Conservation (phyloP, 2,797 vertebrate species). For the Merluccius polli region DNA sequence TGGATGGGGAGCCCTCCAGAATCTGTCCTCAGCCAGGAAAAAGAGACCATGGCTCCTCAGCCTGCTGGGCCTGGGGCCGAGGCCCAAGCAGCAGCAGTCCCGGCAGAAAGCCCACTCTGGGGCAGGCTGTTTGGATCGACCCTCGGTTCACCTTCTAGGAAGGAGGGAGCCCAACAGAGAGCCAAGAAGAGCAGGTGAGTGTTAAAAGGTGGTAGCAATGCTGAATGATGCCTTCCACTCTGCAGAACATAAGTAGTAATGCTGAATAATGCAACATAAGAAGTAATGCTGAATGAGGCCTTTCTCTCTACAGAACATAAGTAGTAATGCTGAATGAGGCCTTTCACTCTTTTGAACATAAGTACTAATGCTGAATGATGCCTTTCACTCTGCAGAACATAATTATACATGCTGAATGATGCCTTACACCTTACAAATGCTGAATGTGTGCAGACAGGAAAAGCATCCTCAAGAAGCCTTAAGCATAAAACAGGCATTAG, state of each 20-base stretch:
- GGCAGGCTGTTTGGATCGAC: slow-evolving; percentile 85
- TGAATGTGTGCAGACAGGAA: neutral
- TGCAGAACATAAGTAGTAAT: neutral
- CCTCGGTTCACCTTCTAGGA: slow-evolving; percentile 62
- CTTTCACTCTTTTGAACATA: neutral
- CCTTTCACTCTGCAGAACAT: neutral
- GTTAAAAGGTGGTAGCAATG: neutral
- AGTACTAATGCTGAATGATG: neutral
- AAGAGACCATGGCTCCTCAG: slow-evolving; percentile 48
- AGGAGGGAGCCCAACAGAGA: slow-evolving; percentile 68
- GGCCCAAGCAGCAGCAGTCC: slow-evolving; percentile 15
- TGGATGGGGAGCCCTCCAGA: slow-evolving; percentile 98
- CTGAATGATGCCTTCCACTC: neutral
- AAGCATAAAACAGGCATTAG: no score
- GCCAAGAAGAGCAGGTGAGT: slow-evolving; percentile 50
- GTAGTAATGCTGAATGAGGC: neutral
- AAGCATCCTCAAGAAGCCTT: no score
- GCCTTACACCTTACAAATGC: neutral
- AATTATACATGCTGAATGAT: neutral
- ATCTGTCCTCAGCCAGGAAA: slow-evolving; percentile 81
- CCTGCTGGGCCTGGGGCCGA: slow-evolving; percentile 7
- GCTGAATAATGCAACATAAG: neutral
- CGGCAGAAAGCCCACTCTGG: slow-evolving; percentile 76
- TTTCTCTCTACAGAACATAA: neutral
- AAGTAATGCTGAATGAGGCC: neutral